phyloP scores from a whole-genome alignment of 2,888 invertebrate genomes.

The Chloroclysta siterata region DNA sequence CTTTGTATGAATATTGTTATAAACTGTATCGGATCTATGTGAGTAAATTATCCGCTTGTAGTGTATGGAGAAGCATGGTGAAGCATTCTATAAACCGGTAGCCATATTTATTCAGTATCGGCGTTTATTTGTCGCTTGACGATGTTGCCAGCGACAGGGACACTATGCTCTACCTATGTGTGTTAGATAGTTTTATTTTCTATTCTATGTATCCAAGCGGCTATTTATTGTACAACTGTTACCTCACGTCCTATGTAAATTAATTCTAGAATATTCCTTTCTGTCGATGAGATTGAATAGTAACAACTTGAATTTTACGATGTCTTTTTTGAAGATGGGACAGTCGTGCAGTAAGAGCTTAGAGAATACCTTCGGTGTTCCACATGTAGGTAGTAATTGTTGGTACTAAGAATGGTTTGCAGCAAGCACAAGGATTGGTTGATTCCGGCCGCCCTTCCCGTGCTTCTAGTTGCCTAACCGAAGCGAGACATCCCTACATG shows the following conservation, averaged over 20 bases:
- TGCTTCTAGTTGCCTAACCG: constrained; percentile 84
- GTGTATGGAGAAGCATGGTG: constrained; percentile 78
- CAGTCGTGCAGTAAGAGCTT: constrained; percentile 42
- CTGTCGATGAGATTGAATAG: too few species aligned
- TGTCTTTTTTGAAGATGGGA: neutral
- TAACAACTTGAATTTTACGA: too few species aligned
- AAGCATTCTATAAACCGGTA: constrained; percentile 58
- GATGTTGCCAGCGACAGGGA: constrained; percentile 63
- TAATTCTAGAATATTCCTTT: constrained; percentile 3
- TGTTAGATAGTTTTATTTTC: constrained; percentile 69
- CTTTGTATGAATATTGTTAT: constrained; percentile 51
- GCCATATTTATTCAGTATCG: constrained; percentile 63
- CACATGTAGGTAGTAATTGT: constrained; percentile 72
- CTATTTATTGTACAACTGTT: constrained; percentile 64
- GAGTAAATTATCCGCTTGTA: constrained; percentile 79
- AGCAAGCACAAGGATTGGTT: constrained; percentile 69
- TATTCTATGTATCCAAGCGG: constrained; percentile 54
- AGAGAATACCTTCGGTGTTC: constrained; percentile 60
- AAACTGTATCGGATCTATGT: constrained; percentile 75
- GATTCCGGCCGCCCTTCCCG: constrained; percentile 69
- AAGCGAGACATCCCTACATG: constrained; percentile 57
- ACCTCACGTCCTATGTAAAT: constrained; percentile 34
- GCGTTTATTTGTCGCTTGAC: constrained; percentile 73
- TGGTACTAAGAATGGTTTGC: constrained; percentile 62
- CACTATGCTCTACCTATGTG: constrained; percentile 67